Percentiles rank a stretch among this genome's conserved stretches.
phyloP scores from a whole-genome alignment of 2,113 vertebrate genomes.

The Sarotherodon lohbergeri region DNA sequence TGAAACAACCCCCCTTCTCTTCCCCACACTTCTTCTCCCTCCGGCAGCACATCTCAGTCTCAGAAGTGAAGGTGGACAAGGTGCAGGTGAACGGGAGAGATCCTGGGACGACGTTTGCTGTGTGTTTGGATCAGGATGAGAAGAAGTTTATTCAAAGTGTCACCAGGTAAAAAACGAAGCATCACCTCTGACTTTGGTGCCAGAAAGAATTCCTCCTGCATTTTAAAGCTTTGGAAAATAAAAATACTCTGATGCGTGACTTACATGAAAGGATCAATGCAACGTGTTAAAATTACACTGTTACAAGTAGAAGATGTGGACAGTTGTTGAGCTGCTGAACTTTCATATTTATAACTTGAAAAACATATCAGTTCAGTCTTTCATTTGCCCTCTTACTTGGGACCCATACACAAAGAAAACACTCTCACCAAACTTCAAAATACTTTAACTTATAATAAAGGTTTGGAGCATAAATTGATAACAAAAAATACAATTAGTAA shows the following conservation, averaged over 20 bases:
- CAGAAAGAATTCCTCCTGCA: neutral
- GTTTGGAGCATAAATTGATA: neutral
- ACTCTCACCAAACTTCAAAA: neutral
- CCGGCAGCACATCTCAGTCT: constrained; percentile 76
- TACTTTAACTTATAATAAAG: neutral
- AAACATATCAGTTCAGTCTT: neutral
- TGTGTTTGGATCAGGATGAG: constrained; percentile 95
- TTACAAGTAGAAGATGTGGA: neutral
- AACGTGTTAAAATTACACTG: neutral
- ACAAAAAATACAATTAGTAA: neutral
- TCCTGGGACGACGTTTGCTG: constrained; percentile 78
- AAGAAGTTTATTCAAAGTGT: constrained; percentile 93
- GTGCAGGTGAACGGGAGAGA: constrained; percentile 74
- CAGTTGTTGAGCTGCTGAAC: neutral
- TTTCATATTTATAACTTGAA: neutral
- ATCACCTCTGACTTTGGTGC: neutral
- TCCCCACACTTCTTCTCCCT: neutral
- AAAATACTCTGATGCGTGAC: neutral
- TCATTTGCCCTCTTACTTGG: neutral
- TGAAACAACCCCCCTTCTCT: neutral
- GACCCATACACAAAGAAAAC: neutral
- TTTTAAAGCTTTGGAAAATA: neutral
- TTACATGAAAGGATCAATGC: neutral
- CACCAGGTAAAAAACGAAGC: constrained; percentile 70
- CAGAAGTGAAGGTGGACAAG: constrained; percentile 86